These are phyloP conservation scores for Hyperoplus immaculatus DNA, from an alignment of 2,797 vertebrate genomes.

Conservation along the genomic window DNA sequence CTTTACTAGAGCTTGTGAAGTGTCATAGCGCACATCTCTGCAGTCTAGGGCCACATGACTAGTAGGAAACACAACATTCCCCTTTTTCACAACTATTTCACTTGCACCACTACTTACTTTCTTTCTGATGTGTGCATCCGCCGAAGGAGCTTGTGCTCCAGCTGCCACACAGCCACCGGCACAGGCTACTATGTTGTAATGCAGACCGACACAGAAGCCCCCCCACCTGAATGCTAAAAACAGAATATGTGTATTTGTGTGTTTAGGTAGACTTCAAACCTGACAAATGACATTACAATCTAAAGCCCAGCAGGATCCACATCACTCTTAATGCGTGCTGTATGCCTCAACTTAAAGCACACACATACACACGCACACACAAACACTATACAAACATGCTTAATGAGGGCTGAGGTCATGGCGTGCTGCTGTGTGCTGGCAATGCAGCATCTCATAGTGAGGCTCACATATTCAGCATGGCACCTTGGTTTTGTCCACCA, in stretches of 20 bases:
- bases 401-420: slow-evolving; percentile 70
- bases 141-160: slow-evolving; percentile 63
- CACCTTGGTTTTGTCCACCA: slow-evolving; percentile 59
- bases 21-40: slow-evolving; percentile 10
- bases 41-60: not conserved
- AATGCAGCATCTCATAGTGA: slow-evolving; percentile 52
- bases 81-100: slow-evolving; percentile 14
- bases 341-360: slow-evolving; percentile 48
- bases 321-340: slow-evolving; percentile 64
- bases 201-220: slow-evolving; percentile 72
- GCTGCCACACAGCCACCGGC: slow-evolving; percentile 67
- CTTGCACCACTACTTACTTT: slow-evolving; percentile 23
- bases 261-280: slow-evolving; percentile 73
- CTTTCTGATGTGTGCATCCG: slow-evolving; percentile 42
- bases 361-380: not conserved
- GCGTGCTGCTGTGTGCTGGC: slow-evolving; percentile 61
- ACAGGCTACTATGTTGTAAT: slow-evolving; percentile 61
- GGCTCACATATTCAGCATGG: slow-evolving; percentile 62
- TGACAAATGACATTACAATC: slow-evolving; percentile 76
- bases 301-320: slow-evolving; percentile 68
- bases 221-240: slow-evolving; percentile 81
- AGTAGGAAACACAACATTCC: slow-evolving; percentile 7
- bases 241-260: slow-evolving; percentile 69
- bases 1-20: slow-evolving; percentile 3
- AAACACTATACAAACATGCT: slow-evolving; percentile 18